phyloP scores from a whole-genome alignment of 1,140 invertebrate genomes.

The Thalassaphorura encarpata region DNA sequence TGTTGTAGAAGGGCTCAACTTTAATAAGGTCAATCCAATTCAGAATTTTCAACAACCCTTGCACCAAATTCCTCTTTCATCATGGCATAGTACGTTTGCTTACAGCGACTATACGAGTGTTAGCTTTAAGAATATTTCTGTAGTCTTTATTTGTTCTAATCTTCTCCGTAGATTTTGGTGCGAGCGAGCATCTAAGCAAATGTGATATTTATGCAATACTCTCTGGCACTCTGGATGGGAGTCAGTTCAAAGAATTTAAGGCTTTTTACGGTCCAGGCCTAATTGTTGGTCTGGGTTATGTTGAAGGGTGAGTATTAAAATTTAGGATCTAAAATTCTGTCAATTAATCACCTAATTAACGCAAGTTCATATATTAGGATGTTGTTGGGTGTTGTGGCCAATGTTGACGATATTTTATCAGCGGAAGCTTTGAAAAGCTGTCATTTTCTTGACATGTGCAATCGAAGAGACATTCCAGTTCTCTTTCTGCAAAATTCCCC shows the following conservation, averaged over 20 bases:
- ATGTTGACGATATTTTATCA: constrained; percentile 57
- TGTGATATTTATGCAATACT: constrained; percentile 40
- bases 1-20: constrained; percentile 38
- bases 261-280: constrained; percentile 51
- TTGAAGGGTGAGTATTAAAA: constrained; percentile 47
- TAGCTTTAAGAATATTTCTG: too few species aligned
- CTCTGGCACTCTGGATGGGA: constrained; percentile 53
- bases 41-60: constrained; percentile 3
- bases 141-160: too few species aligned
- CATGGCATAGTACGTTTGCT: constrained; percentile 12
- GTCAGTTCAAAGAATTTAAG: constrained; percentile 59
- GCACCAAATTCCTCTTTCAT: background rate
- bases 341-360: background rate
- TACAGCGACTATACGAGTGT: too few species aligned
- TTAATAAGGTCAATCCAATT: constrained; percentile 4
- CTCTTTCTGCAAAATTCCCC: constrained; percentile 54
- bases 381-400: constrained; percentile 51
- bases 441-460: constrained; percentile 57
- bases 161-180: constrained; percentile 19
- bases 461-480: constrained; percentile 51
- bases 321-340: background rate
- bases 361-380: constrained; percentile 11
- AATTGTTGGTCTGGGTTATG: constrained; percentile 51
- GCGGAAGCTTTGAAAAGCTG: constrained; percentile 50
- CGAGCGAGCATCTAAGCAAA: constrained; percentile 20